phyloP scores from a whole-genome alignment of 2,888 invertebrate species.

The Thecocarcelia acutangulata region DNA sequence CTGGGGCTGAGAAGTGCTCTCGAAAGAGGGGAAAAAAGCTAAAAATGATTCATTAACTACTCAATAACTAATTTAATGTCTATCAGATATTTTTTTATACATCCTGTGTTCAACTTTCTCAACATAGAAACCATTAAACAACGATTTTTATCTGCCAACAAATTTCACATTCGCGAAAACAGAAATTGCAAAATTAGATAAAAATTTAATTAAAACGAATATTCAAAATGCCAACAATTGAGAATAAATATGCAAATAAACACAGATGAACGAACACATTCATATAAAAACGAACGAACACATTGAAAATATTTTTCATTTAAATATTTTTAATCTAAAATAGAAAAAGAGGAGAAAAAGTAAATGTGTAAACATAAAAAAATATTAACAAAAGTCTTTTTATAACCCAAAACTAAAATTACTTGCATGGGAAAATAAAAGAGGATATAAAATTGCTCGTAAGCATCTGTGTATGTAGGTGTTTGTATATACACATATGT shows the following conservation, averaged over 20 bases:
- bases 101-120: too few relatives aligned
- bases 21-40: too few relatives aligned
- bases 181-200: slow-evolving; percentile 14
- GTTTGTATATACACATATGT: too few relatives aligned
- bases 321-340: slow-evolving; percentile 10
- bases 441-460: slow-evolving; percentile 18
- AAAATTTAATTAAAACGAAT: slow-evolving; percentile 35
- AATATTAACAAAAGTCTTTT: slow-evolving; percentile 32
- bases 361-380: slow-evolving; percentile 35
- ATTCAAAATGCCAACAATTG: neutral
- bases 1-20: too few relatives aligned
- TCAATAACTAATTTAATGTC: too few relatives aligned
- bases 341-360: neutral
- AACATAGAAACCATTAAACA: too few relatives aligned
- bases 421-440: slow-evolving; percentile 1
- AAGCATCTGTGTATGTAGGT: too few relatives aligned
- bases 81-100: too few relatives aligned
- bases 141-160: too few relatives aligned
- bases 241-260: slow-evolving; percentile 8
- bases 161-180: too few relatives aligned
- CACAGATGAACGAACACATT: neutral
- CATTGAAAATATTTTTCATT: slow-evolving; percentile 17
- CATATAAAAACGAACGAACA: neutral
- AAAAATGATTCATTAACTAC: too few relatives aligned
- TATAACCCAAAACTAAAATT: slow-evolving; percentile 10